These are phyloP conservation scores for Choloepus hoffmanni DNA, from an alignment of 2,113 vertebrate species.

Conservation along the genomic window DNA sequence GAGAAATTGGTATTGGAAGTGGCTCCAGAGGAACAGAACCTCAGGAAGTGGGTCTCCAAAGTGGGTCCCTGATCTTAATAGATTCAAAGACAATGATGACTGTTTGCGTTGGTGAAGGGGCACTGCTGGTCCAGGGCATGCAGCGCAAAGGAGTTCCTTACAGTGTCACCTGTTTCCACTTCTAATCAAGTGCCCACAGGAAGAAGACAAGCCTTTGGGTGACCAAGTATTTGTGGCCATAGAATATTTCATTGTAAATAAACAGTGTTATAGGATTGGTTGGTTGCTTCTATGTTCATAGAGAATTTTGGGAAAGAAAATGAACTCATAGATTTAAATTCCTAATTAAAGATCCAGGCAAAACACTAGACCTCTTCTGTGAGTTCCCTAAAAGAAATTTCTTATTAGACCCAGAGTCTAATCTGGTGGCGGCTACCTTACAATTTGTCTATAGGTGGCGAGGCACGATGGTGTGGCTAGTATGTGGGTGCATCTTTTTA, in stretches of 20 bases:
- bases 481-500: neutral
- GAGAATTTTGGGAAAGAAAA: neutral
- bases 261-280: neutral
- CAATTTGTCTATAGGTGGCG: neutral
- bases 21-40: too few species aligned
- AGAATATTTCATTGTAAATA: conserved; percentile 24
- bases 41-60: too few species aligned
- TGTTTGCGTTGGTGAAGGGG: too few species aligned
- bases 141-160: too few species aligned
- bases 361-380: neutral
- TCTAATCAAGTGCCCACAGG: too few species aligned
- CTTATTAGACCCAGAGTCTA: neutral
- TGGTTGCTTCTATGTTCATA: neutral
- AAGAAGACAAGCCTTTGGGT: neutral
- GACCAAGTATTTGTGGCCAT: neutral
- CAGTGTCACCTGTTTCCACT: too few species aligned
- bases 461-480: neutral
- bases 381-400: neutral
- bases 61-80: too few species aligned
- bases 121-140: too few species aligned
- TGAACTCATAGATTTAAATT: neutral
- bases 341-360: neutral
- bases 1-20: too few species aligned
- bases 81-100: too few species aligned
- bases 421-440: neutral